phyloP scores from a whole-genome alignment of 2,797 vertebrate genomes.

The Sebastes itinus region DNA sequence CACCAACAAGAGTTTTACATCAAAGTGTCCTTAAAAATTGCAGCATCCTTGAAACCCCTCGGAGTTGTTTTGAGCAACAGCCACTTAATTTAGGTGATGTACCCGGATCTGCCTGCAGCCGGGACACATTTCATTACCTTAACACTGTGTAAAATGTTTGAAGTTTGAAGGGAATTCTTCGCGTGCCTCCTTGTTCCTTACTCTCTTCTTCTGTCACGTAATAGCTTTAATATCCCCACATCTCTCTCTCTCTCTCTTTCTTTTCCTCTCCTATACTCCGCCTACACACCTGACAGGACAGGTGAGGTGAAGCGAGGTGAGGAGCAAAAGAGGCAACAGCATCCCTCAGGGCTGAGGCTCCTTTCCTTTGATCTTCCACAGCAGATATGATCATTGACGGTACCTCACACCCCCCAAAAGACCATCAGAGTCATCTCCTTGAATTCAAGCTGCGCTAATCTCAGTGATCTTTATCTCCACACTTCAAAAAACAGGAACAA shows the following conservation, averaged over 20 bases:
- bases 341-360: constrained; percentile 66
- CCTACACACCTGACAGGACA: constrained; percentile 52
- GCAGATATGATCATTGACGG: constrained; percentile 78
- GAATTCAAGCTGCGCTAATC: constrained; percentile 70
- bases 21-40: neutral
- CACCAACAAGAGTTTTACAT: neutral
- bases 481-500: constrained; percentile 55
- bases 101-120: constrained; percentile 5
- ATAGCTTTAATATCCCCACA: neutral
- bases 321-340: constrained; percentile 45
- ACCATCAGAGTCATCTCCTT: constrained; percentile 37
- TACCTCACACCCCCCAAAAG: constrained; percentile 35
- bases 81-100: constrained; percentile 5
- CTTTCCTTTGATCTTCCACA: constrained; percentile 79
- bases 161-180: constrained; percentile 1
- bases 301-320: constrained; percentile 66
- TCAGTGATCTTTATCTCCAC: constrained; percentile 73
- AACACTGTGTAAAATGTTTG: constrained; percentile 5
- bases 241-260: neutral
- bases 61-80: neutral
- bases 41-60: neutral
- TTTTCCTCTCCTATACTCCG: neutral
- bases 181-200: neutral
- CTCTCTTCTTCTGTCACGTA: neutral
- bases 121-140: constrained; percentile 20